Evolutionary conservation across 2,797 vertebrate species (phyloP).

Genomic region (Helicolenus hilgendorfi): DNA sequence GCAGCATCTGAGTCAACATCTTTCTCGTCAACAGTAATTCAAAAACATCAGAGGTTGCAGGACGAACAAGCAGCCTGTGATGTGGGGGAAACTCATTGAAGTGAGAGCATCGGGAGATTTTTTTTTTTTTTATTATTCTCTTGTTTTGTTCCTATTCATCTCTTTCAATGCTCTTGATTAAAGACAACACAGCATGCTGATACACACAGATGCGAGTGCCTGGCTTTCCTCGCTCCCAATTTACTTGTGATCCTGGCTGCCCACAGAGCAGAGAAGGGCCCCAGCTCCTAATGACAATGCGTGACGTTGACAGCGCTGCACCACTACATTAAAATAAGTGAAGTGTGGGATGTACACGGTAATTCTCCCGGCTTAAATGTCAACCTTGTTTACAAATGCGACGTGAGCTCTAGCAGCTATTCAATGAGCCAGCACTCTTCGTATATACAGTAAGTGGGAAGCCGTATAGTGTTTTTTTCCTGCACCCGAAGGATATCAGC

Average conservation of each 20-base stretch:
- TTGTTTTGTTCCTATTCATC: conserved; percentile 71
- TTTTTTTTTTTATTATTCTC: conserved; percentile 28
- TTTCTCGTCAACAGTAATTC: conserved; percentile 71
- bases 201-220: conserved; percentile 44
- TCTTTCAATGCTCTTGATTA: conserved; percentile 76
- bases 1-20: conserved; percentile 79
- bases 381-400: conserved; percentile 82
- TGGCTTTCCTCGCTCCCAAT: conserved; percentile 43
- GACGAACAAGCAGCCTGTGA: conserved; percentile 72
- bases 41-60: conserved; percentile 81
- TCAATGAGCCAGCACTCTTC: conserved; percentile 55
- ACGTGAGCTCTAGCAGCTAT: conserved; percentile 51
- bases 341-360: conserved; percentile 57
- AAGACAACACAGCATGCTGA: conserved; percentile 69
- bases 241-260: conserved; percentile 48
- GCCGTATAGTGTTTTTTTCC: conserved; percentile 14
- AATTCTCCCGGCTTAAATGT: conserved; percentile 79
- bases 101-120: conserved; percentile 57
- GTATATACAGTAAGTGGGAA: conserved; percentile 37
- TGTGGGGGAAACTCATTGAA: conserved; percentile 72
- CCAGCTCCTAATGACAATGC: conserved; percentile 64
- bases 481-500: conserved; percentile 44
- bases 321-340: conserved; percentile 66
- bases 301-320: conserved; percentile 46
- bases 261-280: conserved; percentile 10